A percentile compares a stretch with the other conserved stretches of the same genome.
Evolutionary conservation across 2,113 vertebrate genomes (phyloP).

Genomic region (Sceloporus undulatus): DNA sequence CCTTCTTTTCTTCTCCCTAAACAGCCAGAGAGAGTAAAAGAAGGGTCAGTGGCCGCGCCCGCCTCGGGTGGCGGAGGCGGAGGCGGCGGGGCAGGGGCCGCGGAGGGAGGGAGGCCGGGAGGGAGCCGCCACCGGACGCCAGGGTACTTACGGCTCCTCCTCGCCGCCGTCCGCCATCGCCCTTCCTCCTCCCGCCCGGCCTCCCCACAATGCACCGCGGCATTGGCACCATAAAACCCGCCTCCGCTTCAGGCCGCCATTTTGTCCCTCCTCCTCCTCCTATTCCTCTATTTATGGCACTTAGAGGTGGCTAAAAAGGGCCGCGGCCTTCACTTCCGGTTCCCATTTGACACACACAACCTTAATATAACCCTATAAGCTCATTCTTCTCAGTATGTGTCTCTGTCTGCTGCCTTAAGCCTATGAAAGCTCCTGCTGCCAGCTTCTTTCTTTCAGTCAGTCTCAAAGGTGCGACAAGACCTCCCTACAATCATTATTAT

Average conservation of each 20-base stretch:
- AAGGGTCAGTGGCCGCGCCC: constrained; percentile 83
- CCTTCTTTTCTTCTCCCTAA: constrained; percentile 99
- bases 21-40: constrained; percentile 93
- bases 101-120: constrained; percentile 45
- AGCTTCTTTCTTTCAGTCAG: no score
- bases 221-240: constrained; percentile 41
- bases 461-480: no score
- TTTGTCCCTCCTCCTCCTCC: neutral
- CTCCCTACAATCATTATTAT: no score
- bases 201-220: constrained; percentile 64
- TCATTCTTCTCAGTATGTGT: no score
- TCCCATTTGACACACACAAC: neutral
- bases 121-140: constrained; percentile 64
- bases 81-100: neutral
- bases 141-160: constrained; percentile 92
- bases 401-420: no score
- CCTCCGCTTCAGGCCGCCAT: neutral
- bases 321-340: neutral
- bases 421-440: no score
- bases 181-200: constrained; percentile 61
- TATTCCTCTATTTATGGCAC: neutral
- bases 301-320: neutral
- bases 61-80: neutral
- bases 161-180: constrained; percentile 92
- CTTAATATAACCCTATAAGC: no score